These are phyloP conservation scores for Pelobates cultripes DNA, from an alignment of 2,797 vertebrate genomes.

Conservation along the genomic window DNA sequence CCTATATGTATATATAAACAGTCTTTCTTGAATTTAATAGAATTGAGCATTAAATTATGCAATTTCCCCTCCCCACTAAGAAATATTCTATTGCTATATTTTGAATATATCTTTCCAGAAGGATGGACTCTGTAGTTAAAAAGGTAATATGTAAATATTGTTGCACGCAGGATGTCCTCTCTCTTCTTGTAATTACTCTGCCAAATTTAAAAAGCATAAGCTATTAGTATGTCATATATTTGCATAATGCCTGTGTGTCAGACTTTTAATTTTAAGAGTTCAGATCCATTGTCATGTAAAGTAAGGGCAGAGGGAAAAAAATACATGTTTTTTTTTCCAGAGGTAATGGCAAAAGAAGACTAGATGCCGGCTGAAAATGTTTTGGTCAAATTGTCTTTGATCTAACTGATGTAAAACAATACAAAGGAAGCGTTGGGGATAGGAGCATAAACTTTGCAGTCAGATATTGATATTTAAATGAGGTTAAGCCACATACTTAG, in stretches of 20 bases:
- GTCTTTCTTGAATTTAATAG: not conserved
- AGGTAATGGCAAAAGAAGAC: slow-evolving; percentile 39
- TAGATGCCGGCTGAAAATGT: slow-evolving; percentile 41
- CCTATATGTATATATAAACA: too few species aligned
- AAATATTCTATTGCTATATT: slow-evolving; percentile 13
- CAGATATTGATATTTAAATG: slow-evolving; percentile 50
- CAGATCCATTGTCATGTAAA: slow-evolving; percentile 50
- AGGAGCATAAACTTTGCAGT: slow-evolving; percentile 29
- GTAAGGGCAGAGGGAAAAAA: slow-evolving; percentile 35
- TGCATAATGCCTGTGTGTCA: slow-evolving; percentile 40
- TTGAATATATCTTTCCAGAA: slow-evolving; percentile 7
- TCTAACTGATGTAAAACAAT: slow-evolving; percentile 53
- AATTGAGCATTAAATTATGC: slow-evolving; percentile 1
- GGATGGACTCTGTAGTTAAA: slow-evolving; percentile 31
- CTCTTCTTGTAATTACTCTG: slow-evolving; percentile 22
- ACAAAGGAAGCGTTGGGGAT: slow-evolving; percentile 42
- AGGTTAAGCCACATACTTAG: slow-evolving; percentile 29
- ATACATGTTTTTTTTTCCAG: slow-evolving; percentile 19
- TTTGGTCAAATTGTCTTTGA: slow-evolving; percentile 55
- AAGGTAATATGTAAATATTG: slow-evolving; percentile 55
- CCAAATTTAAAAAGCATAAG: slow-evolving; percentile 30
- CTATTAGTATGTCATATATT: slow-evolving; percentile 39
- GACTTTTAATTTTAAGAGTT: slow-evolving; percentile 55
- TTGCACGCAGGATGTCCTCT: slow-evolving; percentile 31
- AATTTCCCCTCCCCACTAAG: too few species aligned